Evolutionary conservation across 2,888 invertebrate species (phyloP), one percentile per base, ranked within the genome.

Genomic region (Euplagia quadripunctaria): DNA sequence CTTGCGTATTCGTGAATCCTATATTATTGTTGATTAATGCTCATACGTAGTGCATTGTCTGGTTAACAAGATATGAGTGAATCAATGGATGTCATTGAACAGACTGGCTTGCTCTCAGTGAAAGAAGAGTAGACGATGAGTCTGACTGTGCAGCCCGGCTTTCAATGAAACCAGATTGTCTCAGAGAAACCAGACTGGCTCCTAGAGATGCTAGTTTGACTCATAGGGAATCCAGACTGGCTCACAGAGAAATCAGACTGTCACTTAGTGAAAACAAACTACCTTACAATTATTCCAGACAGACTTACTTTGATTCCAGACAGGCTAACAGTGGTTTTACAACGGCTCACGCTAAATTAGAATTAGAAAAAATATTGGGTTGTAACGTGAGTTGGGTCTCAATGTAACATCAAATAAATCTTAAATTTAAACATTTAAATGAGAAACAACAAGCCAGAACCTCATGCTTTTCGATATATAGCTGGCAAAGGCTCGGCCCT

Each of bases 391-490:
- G n/a, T 43, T n/a, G 31, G 20, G 41, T 20, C 12, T 66, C 80
- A 77, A 71, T 77, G 77, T 71, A 75, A 77, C 69, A 71, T 55
- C 31, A 31, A 31, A 31, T 20, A 8, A 55, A 17, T 63, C 4
- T 49, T 1, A 20, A 17, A 55, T 17, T 55, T 16, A 31, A n/a
- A 8, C 9, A 46, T 51, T 31, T 68, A 64, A 67, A 72, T 79
- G 84, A 84, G 86, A 92, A 91, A 88, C 87, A 81, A 87, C 90
- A 92, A 88, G 90, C 88, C 88, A 80, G 86, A 88, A 90, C 88
- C 77, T 80, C 90, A 91, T 91, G 94, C 93, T 94, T 92, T 81
- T 91, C 87, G 87, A 85, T 88, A 90, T 88, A 80, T 84, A 82
- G 81, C 78, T 82, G 78, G 73, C 79, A 75, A 76, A 75, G 92